Percentiles rank a stretch among this genome's conserved stretches.
Conservation (phyloP, 2,797 vertebrate species). For the Pangasius sanitwongsei region DNA sequence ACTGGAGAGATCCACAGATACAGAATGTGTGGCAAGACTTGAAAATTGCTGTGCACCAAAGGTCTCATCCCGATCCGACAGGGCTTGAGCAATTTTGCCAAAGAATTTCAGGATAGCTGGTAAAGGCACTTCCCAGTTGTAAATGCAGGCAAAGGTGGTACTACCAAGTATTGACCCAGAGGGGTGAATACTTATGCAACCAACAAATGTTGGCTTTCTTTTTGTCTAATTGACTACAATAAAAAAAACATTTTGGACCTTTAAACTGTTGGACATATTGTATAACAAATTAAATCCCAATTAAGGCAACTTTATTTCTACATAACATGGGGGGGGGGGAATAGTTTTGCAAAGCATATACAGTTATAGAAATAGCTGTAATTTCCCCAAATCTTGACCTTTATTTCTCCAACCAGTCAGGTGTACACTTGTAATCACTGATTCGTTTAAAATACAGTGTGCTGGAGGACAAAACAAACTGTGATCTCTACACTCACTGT, state of each 20-base stretch:
- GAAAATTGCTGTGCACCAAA: not conserved
- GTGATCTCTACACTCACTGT: not conserved
- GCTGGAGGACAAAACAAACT: not conserved
- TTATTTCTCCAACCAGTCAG: not conserved
- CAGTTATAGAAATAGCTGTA: not conserved
- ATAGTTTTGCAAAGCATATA: not conserved
- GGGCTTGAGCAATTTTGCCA: too few relatives aligned
- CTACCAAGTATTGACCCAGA: not conserved
- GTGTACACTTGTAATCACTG: not conserved
- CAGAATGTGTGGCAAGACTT: not conserved
- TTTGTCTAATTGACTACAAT: not conserved
- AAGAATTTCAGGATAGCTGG: not conserved
- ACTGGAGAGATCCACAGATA: not conserved
- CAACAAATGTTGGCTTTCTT: not conserved
- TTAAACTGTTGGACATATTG: not conserved
- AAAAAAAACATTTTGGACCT: not conserved
- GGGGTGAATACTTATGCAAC: not conserved
- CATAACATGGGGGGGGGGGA: not conserved
- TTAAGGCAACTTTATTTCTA: not conserved
- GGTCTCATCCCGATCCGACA: not conserved
- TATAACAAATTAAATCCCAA: not conserved
- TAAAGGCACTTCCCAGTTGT: not conserved
- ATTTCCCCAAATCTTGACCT: not conserved
- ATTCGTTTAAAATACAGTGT: not conserved
- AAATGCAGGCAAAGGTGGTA: not conserved